These are phyloP conservation scores for Notothenia rossii DNA, from an alignment of 2,113 vertebrate genomes.

Conservation along the genomic window DNA sequence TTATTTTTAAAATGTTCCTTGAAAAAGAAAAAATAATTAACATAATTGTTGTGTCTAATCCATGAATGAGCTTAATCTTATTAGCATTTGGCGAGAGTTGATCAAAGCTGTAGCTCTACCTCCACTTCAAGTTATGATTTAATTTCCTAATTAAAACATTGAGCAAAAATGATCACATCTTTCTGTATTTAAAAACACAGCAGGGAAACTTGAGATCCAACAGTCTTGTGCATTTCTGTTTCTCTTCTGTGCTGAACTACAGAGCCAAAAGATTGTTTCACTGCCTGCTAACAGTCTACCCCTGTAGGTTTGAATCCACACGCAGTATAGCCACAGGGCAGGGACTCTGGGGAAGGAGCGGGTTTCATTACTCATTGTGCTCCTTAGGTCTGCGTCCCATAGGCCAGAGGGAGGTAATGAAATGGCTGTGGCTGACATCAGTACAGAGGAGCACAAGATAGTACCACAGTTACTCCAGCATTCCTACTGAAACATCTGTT, in stretches of 20 bases:
- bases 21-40: no score
- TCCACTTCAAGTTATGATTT: not conserved
- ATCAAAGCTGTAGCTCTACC: no score
- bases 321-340: constrained; percentile 25
- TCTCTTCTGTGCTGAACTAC: constrained; percentile 25
- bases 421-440: constrained; percentile 56
- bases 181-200: constrained; percentile 4
- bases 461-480: constrained; percentile 51
- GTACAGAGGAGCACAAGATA: constrained; percentile 43
- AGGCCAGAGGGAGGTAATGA: constrained; percentile 47
- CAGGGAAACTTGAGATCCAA: constrained; percentile 10
- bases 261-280: constrained; percentile 36
- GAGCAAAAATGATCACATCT: constrained; percentile 18
- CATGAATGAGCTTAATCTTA: no score
- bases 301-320: constrained; percentile 9
- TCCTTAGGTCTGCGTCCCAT: constrained; percentile 28
- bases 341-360: constrained; percentile 22
- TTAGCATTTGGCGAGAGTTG: no score
- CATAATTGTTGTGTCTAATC: no score
- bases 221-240: constrained; percentile 1
- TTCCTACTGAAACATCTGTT: constrained; percentile 72
- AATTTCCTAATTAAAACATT: constrained; percentile 22
- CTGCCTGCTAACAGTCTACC: constrained; percentile 18
- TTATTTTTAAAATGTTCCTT: no score
- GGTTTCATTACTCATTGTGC: constrained; percentile 49